Evolutionary conservation across 2,888 invertebrate species (phyloP).

Genomic region (Carpatolechia fugitivella): DNA sequence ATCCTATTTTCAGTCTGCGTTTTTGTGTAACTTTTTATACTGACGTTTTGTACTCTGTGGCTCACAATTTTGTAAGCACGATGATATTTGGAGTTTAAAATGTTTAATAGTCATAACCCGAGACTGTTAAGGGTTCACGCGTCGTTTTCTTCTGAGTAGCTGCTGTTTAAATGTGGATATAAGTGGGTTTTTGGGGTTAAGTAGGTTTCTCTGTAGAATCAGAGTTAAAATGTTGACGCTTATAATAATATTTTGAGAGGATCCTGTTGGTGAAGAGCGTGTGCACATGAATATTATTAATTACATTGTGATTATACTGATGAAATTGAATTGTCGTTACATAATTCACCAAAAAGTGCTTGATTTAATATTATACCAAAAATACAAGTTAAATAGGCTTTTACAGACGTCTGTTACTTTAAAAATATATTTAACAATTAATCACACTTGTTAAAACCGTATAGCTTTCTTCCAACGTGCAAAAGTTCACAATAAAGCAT

Average conservation of each 20-base stretch:
- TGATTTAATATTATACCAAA: no score
- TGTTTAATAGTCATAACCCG: constrained; percentile 39
- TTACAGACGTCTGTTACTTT: no score
- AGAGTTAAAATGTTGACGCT: background rate
- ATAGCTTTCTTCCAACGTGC: no score
- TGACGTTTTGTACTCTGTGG: constrained; percentile 26
- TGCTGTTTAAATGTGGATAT: constrained; percentile 3
- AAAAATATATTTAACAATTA: no score
- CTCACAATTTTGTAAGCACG: constrained; percentile 32
- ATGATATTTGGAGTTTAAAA: constrained; percentile 36
- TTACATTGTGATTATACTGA: no score
- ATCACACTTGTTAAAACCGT: no score
- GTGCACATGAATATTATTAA: no score
- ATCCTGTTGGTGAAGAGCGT: no score
- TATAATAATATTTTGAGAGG: background rate
- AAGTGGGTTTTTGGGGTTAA: background rate
- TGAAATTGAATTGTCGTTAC: no score
- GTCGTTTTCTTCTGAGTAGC: constrained; percentile 21
- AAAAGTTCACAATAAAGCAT: background rate
- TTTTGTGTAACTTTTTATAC: background rate
- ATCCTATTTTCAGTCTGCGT: background rate
- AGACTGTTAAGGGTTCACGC: constrained; percentile 22
- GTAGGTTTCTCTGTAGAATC: background rate
- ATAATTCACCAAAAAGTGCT: no score
- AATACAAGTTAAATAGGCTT: no score